A percentile compares a stretch with the other conserved stretches of the same genome.
Evolutionary conservation across 2,113 vertebrate genomes (phyloP).

Genomic region (Myrmecophaga tridactyla): DNA sequence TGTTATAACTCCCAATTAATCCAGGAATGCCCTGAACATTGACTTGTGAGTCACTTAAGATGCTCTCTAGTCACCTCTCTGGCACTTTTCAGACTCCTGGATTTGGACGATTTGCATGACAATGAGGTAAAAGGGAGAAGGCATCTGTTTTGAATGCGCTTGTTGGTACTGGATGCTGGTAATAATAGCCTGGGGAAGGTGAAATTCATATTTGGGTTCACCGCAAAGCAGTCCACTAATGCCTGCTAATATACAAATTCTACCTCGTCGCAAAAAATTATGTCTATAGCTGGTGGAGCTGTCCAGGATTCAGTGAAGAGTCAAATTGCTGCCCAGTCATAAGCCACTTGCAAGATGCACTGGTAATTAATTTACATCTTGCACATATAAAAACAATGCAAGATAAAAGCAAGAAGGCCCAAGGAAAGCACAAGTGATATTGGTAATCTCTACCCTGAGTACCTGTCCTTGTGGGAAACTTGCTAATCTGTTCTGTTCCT

Average conservation of each 20-base stretch:
- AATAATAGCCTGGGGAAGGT: conserved; percentile 50
- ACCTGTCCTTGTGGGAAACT: conserved; percentile 37
- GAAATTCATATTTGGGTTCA: conserved; percentile 39
- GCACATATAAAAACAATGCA: conserved; percentile 75
- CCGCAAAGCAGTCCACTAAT: background rate
- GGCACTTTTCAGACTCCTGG: conserved; percentile 37
- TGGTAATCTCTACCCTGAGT: conserved; percentile 53
- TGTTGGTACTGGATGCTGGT: background rate
- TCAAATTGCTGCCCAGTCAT: conserved; percentile 50
- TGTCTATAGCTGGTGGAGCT: conserved; percentile 33
- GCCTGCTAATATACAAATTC: conserved; percentile 66
- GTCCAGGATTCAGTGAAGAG: conserved; percentile 34
- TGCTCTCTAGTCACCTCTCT: conserved; percentile 41
- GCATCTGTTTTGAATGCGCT: background rate
- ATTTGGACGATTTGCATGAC: conserved; percentile 37
- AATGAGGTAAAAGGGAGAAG: conserved; percentile 50
- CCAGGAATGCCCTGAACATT: conserved; percentile 43
- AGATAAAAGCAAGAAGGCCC: conserved; percentile 58
- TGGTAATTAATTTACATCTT: conserved; percentile 76
- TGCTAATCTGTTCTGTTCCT: background rate
- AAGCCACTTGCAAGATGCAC: conserved; percentile 56
- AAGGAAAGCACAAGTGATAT: conserved; percentile 53
- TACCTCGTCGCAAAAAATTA: conserved; percentile 61
- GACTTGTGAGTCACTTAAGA: conserved; percentile 55
- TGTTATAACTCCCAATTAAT: conserved; percentile 69